Base-by-base conservation (phyloP, 2,797 vertebrate species). In the Catostomus latipinnis region DNA sequence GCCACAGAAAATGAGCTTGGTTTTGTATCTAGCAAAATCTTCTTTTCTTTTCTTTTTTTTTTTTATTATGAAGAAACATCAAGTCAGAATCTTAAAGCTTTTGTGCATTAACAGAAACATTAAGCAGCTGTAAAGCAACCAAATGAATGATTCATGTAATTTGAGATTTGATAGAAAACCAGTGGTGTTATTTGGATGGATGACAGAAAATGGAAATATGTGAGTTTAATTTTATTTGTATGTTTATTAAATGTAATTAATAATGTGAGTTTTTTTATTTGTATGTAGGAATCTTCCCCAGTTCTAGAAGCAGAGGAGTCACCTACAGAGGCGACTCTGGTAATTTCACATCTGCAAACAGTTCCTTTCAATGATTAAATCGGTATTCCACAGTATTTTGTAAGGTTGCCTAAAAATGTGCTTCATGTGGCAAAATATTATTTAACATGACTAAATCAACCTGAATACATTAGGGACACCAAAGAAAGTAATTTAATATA, bases 251-350 rank as follows among this genome's bases (percentile, higher is more conserved):
- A 18, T 18, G 0, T 18, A 18, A 18, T 18, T 18, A 18, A 18
- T 18, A 18, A 18, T 18, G 16, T 18, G 16, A 11, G 9, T 52
- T 68, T 75, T 62, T 75, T 62, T 74, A 78, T 69, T 67, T 68
- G 10, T n/a, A 9, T 61, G 60, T 4, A 34, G 88, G 87, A 86
- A 82, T 73, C 80, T 11, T 67, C 70, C 81, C 71, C 84, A 68
- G 66, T 66, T 72, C 78, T 74, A 66, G 88, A 90, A 81, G 71
- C 84, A 73, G 76, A 52, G 75, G 86, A 87, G 74, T 82, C 87
- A 74, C 86, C 83, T 71, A 18, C 86, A 58, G 85, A 88, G 18
- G 84, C 85, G 54, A 8, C 81, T 84, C 83, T 80, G 89, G 89
- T 91, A 90, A 88, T 79, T 34, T 34, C 34, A 34, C 0, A 3